A percentile compares a stretch with the other conserved stretches of the same genome.
phyloP scores from a whole-genome alignment of 2,113 vertebrate species.

The Lontra canadensis region DNA sequence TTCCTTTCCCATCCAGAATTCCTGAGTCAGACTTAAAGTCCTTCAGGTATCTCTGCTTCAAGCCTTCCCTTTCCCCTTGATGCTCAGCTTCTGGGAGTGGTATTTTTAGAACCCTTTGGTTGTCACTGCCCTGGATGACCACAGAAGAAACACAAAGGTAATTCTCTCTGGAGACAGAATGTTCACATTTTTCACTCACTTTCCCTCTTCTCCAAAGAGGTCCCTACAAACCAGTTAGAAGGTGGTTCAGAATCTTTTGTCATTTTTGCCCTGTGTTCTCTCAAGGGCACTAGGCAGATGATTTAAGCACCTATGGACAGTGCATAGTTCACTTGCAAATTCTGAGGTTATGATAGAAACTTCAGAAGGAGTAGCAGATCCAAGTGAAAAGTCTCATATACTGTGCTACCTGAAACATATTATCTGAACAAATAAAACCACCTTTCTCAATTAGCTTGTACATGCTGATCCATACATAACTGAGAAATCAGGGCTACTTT shows the following conservation, averaged over 20 bases:
- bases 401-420: not conserved
- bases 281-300: not conserved
- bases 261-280: not conserved
- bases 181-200: not conserved
- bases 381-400: not conserved
- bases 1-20: not conserved
- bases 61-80: not conserved
- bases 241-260: not conserved
- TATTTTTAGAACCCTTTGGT: not conserved
- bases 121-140: not conserved
- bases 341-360: not conserved
- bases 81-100: not conserved
- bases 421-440: not conserved
- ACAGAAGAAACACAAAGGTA: not conserved
- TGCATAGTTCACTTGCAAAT: not conserved
- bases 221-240: not conserved
- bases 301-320: not conserved
- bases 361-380: not conserved
- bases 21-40: not conserved
- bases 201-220: not conserved
- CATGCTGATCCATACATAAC: not conserved
- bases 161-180: not conserved
- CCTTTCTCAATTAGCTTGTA: not conserved
- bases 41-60: not conserved
- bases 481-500: not conserved